Conservation (phyloP, 53 echinoderm and acorn worm genomes). For the Zoroaster sp. region DNA sequence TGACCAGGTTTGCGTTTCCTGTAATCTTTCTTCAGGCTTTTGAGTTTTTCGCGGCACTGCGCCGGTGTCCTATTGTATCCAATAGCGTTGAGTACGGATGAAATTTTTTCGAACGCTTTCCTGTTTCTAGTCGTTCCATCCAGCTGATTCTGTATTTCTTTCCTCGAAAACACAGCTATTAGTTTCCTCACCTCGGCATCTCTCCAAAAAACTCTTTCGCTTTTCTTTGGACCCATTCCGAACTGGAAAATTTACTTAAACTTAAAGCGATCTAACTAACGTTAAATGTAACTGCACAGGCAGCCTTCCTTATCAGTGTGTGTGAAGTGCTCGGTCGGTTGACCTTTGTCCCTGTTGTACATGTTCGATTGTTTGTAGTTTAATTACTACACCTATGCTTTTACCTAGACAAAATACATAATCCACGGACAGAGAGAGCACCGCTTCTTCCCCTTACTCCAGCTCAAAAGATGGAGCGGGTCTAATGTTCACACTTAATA, state of each 20-base stretch:
- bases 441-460: too few relatives aligned
- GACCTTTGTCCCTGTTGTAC: neutral
- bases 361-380: neutral
- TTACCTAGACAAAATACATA: neutral
- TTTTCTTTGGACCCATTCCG: neutral
- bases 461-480: too few relatives aligned
- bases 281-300: neutral
- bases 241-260: neutral
- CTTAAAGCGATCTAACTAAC: too few relatives aligned
- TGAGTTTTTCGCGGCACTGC: constrained; percentile 53
- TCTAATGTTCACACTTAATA: too few relatives aligned
- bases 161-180: neutral
- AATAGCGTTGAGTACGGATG: neutral
- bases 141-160: constrained; percentile 25
- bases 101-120: constrained; percentile 27
- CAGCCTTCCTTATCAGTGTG: neutral
- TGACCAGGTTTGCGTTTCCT: neutral
- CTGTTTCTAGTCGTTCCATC: constrained; percentile 55
- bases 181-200: constrained; percentile 1
- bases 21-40: constrained; percentile 53
- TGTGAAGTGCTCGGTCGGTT: neutral
- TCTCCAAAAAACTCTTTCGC: neutral
- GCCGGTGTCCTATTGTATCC: constrained; percentile 36
- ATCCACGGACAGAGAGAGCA: too few relatives aligned
- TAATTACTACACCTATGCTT: neutral